These are phyloP conservation scores for Panagrolaimus sp. DNA, from an alignment of 1,140 invertebrate genomes.

Conservation along the genomic window DNA sequence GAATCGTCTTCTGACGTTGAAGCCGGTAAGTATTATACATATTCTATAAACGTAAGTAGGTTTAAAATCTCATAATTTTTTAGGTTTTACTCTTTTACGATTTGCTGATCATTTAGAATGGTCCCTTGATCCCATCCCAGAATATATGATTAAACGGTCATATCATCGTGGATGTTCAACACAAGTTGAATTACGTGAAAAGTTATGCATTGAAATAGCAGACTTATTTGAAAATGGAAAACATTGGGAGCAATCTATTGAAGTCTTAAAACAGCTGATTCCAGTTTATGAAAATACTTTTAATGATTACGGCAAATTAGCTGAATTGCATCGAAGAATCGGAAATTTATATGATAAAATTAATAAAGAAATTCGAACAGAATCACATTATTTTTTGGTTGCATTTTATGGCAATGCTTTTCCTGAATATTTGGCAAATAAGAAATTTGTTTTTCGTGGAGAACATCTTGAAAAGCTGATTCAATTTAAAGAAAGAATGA, in stretches of 20 bases:
- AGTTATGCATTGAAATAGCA: slow-evolving; percentile 68
- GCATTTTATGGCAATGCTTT: slow-evolving; percentile 84
- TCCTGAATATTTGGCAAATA: slow-evolving; percentile 79
- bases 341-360: slow-evolving; percentile 77
- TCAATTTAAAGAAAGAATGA: slow-evolving; percentile 76
- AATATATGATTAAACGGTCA: slow-evolving; percentile 21
- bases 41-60: no score
- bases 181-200: slow-evolving; percentile 67
- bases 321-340: slow-evolving; percentile 54
- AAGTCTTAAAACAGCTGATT: slow-evolving; percentile 77
- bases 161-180: slow-evolving; percentile 64
- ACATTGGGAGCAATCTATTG: slow-evolving; percentile 88
- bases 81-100: slow-evolving; percentile 72
- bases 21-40: slow-evolving; percentile 66
- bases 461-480: slow-evolving; percentile 81
- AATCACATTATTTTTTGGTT: slow-evolving; percentile 85
- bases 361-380: slow-evolving; percentile 71
- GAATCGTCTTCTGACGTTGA: slow-evolving; percentile 84
- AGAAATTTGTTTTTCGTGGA: slow-evolving; percentile 83
- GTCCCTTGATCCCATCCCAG: slow-evolving; percentile 59
- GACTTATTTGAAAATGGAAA: slow-evolving; percentile 77
- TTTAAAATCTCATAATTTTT: no score
- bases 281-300: slow-evolving; percentile 78
- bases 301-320: slow-evolving; percentile 75
- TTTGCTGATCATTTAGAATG: slow-evolving; percentile 71